Base-by-base conservation (phyloP, 2,888 invertebrate species). In the Hemaris fuciformis region DNA sequence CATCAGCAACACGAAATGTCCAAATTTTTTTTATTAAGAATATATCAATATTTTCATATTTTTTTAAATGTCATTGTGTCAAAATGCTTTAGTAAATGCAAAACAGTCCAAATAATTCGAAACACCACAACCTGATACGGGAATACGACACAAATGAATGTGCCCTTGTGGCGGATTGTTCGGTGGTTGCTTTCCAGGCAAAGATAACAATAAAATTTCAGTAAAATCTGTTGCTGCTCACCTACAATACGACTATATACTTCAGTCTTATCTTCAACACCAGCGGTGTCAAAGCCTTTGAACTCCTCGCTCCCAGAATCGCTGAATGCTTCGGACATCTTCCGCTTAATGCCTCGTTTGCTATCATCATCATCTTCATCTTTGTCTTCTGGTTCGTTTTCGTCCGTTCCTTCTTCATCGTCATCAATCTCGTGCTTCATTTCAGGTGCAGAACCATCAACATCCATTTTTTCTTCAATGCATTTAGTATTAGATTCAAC, bases 321-420 rank as follows among this genome's bases (percentile, higher is more conserved):
- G 65, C 84, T 89, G 63, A 91, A 88, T 0, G 88, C 88, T 0
- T 73, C 66, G 0, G 91, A 91, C 0, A 89, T 91, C 62, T 88
- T 83, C n/a, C 91, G 79, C 64, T 91, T 91, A 20, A 80, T 66
- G 1, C 88, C 87, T 68, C 82, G 72, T 48, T 18, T 53, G 53
- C 75, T 80, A 0, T 77, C 72, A 43, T 77, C 76, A 2, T 64
- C 72, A 0, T 66, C 62, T 6, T 60, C 42, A 31, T 64, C 66
- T 23, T 68, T 68, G 15, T 57, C 41, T 1, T 66, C 62, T 10
- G 63, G 66, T 42, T 66, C 65, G 8, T n/a, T n/a, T n/a, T n/a
- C n/a, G n/a, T n/a, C n/a, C n/a, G n/a, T n/a, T n/a, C n/a, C n/a
- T n/a, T n/a, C n/a, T n/a, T n/a, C n/a, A n/a, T 67, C 64, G 60